A percentile compares a stretch with the other conserved stretches of the same genome.
These are phyloP conservation scores for Gryllus bimaculatus DNA, from an alignment of 1,140 invertebrate genomes.

Conservation along the genomic window DNA sequence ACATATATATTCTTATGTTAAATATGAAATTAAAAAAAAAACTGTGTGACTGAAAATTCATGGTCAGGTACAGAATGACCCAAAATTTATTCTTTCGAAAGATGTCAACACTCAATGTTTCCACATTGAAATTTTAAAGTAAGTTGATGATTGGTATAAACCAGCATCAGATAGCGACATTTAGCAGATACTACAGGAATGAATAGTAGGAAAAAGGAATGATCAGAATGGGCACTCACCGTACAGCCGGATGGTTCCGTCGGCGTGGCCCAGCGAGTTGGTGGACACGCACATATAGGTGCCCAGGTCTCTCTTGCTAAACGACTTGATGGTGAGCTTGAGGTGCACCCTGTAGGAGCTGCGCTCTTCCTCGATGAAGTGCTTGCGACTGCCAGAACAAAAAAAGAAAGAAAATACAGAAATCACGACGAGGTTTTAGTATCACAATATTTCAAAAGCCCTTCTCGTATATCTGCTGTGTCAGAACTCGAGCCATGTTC, in stretches of 20 bases:
- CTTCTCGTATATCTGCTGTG: neutral
- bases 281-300: conserved; percentile 62
- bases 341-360: conserved; percentile 36
- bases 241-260: conserved; percentile 55
- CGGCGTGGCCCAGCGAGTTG: conserved; percentile 59
- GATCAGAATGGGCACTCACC: conserved; percentile 38
- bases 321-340: conserved; percentile 49
- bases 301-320: conserved; percentile 53
- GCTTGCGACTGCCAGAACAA: conserved; percentile 32
- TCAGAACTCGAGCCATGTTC: neutral
- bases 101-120: too few relatives aligned
- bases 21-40: too few relatives aligned
- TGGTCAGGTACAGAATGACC: too few relatives aligned
- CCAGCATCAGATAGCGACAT: too few relatives aligned
- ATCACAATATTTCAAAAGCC: neutral
- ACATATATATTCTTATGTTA: too few relatives aligned
- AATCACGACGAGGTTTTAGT: neutral
- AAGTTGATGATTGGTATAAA: too few relatives aligned
- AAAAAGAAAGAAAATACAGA: conserved; percentile 1
- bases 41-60: too few relatives aligned
- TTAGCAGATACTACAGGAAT: too few relatives aligned
- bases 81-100: too few relatives aligned
- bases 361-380: conserved; percentile 36
- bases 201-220: too few relatives aligned
- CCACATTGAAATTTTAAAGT: too few relatives aligned